Percentiles rank a stretch among this genome's conserved stretches.
Conservation (phyloP, 2,113 vertebrate genomes). For the Acrocephalus arundinaceus region DNA sequence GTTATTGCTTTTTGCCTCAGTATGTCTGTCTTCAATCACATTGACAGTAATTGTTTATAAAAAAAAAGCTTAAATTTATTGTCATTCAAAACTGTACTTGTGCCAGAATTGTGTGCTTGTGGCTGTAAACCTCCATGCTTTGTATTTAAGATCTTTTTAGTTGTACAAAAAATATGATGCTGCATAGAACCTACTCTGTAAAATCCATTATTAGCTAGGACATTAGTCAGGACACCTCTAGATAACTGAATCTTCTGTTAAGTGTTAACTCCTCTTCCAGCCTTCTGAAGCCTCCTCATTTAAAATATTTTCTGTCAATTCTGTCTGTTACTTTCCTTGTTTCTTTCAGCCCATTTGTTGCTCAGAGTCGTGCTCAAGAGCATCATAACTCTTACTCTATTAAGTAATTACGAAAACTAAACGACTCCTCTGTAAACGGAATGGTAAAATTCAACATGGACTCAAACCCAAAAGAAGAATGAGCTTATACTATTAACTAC, state of each 20-base stretch:
- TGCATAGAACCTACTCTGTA: neutral
- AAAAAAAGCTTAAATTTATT: constrained; percentile 1
- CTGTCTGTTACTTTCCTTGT: neutral
- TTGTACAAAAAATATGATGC: neutral
- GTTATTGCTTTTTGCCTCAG: constrained; percentile 8
- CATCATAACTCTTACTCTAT: neutral
- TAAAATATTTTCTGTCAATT: neutral
- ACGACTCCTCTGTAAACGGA: neutral
- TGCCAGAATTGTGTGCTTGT: neutral
- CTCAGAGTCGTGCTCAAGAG: neutral
- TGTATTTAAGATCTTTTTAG: neutral
- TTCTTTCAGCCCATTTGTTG: neutral
- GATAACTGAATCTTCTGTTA: neutral
- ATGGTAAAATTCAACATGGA: neutral
- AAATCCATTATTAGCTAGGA: neutral
- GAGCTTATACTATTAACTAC: neutral
- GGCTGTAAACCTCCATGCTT: neutral
- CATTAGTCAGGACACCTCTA: neutral
- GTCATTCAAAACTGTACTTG: neutral
- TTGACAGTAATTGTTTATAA: constrained; percentile 14
- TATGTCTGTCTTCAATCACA: constrained; percentile 48
- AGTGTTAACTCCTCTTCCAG: neutral
- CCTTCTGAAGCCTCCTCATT: neutral
- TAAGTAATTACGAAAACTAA: neutral
- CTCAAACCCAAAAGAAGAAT: neutral